phyloP scores from a whole-genome alignment of 2,888 invertebrate genomes.

The Heliconius sara region DNA sequence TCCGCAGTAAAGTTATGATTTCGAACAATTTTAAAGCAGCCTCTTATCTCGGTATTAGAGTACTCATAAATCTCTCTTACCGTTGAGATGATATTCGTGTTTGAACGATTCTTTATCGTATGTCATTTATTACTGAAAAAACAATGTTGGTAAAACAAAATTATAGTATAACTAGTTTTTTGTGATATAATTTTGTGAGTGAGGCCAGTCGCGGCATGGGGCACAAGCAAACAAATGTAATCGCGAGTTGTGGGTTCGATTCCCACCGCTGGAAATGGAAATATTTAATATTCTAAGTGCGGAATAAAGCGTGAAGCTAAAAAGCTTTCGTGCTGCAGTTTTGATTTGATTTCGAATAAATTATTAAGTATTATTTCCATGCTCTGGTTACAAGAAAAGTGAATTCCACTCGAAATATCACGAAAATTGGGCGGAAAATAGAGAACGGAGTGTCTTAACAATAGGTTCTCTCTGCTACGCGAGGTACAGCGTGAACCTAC shows the following conservation, averaged over 20 bases:
- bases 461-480: no score
- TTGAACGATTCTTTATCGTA: conserved; percentile 27
- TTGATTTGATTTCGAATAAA: no score
- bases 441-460: no score
- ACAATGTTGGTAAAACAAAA: conserved; percentile 29
- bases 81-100: conserved; percentile 35
- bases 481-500: no score
- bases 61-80: conserved; percentile 31
- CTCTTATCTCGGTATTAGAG: conserved; percentile 36
- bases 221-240: no score
- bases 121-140: conserved; percentile 36
- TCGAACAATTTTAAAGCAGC: conserved; percentile 27
- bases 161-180: not conserved
- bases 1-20: conserved; percentile 29
- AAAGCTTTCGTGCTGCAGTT: no score
- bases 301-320: no score
- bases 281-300: no score
- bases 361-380: no score
- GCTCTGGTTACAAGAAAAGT: no score
- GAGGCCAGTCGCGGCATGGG: not conserved
- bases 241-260: not conserved
- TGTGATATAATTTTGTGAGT: not conserved
- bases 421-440: no score
- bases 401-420: no score
- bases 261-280: not conserved